These are phyloP conservation scores for Aramus guarauna DNA, from an alignment of 2,113 vertebrate species.

Conservation along the genomic window DNA sequence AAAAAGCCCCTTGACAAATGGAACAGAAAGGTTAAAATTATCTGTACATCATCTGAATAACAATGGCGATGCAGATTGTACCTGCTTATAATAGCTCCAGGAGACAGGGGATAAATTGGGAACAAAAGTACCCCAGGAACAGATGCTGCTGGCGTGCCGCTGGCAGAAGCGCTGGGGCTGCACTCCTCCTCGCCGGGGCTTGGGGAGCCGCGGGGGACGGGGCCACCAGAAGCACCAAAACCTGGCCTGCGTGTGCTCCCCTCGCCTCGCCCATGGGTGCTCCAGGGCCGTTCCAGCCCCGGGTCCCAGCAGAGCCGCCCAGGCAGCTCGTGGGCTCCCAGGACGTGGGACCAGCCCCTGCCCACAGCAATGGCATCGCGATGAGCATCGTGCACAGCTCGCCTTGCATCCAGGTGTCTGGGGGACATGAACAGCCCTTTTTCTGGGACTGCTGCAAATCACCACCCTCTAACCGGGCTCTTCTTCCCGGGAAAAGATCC, in stretches of 20 bases:
- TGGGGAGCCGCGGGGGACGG: fast-evolving
- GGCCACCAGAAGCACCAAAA: background rate
- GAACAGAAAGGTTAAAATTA: slow-evolving; percentile 67
- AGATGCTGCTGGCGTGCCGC: background rate
- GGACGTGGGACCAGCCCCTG: background rate
- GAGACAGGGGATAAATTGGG: slow-evolving; percentile 54
- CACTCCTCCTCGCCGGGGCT: background rate
- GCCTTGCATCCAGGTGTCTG: background rate
- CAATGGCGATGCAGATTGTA: slow-evolving; percentile 61
- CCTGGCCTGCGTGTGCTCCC: background rate
- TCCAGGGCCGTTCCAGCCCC: background rate
- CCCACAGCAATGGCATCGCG: fast-evolving
- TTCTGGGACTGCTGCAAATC: background rate
- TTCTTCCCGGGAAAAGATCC: background rate
- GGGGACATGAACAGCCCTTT: background rate
- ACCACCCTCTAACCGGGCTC: fast-evolving
- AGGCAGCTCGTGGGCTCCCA: fast-evolving
- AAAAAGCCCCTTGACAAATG: slow-evolving; percentile 62
- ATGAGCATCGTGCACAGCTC: fast-evolving
- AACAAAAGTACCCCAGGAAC: slow-evolving; percentile 45
- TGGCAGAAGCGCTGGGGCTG: background rate
- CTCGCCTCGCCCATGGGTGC: background rate
- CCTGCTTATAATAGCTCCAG: slow-evolving; percentile 57
- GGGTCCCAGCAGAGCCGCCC: fast-evolving
- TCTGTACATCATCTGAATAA: slow-evolving; percentile 66